A percentile compares a stretch with the other conserved stretches of the same genome.
Conservation (phyloP, 37 sponge, comb jelly and placozoan species). For the Ephydatia muelleri region DNA sequence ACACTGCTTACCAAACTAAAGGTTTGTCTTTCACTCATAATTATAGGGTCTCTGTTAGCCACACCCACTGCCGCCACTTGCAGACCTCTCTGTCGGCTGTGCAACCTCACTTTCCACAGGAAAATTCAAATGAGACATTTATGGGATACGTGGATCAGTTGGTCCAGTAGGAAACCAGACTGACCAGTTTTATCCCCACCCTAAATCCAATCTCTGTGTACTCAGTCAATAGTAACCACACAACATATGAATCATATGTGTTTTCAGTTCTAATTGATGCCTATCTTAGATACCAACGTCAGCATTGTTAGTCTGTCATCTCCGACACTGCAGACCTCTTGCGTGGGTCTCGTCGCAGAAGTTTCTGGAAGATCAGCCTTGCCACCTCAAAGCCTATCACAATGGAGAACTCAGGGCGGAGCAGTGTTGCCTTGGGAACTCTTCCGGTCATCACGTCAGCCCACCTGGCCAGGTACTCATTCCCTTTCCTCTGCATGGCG, state of each 20-base stretch:
- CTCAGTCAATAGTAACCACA: not conserved
- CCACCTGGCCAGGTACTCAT: conserved; percentile 43
- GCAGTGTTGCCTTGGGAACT: conserved; percentile 39
- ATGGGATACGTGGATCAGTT: conserved; percentile 67
- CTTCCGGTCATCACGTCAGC: conserved; percentile 58
- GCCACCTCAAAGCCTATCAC: conserved; percentile 39
- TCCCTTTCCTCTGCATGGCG: conserved; percentile 47
- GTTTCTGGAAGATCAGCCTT: conserved; percentile 20
- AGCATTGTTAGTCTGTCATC: not conserved
- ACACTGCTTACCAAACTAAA: conserved; percentile 55
- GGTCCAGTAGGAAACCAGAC: not conserved
- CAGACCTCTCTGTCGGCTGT: conserved; percentile 60
- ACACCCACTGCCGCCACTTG: not conserved
- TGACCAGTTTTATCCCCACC: not conserved
- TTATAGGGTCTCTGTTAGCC: not conserved
- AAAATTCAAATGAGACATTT: conserved; percentile 59
- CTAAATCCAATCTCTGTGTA: not conserved
- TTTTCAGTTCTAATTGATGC: too few relatives aligned
- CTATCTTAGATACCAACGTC: not conserved
- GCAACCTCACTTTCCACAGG: conserved; percentile 61
- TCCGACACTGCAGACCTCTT: not conserved
- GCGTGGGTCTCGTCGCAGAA: not conserved
- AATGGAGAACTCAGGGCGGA: conserved; percentile 53
- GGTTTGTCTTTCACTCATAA: conserved; percentile 7
- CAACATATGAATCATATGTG: not conserved